These are phyloP conservation scores for Protosalanx chinensis DNA, from an alignment of 2,797 vertebrate genomes.

Conservation along the genomic window DNA sequence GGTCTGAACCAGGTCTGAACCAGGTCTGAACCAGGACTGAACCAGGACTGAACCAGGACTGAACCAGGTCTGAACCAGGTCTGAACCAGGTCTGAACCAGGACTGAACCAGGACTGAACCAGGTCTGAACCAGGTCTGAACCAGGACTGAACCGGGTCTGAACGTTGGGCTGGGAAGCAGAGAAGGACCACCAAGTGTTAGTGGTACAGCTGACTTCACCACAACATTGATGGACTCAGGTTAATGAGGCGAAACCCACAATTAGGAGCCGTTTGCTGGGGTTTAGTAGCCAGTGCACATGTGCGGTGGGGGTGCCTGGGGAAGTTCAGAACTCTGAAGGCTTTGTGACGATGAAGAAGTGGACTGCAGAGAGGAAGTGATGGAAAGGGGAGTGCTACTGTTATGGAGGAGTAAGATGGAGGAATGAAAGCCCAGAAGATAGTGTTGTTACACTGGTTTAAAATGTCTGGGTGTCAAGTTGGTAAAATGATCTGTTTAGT, in stretches of 20 bases:
- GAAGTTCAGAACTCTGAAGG: neutral
- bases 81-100: too few species aligned
- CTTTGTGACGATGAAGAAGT: neutral
- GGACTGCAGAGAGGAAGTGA: conserved; percentile 12
- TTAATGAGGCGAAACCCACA: conserved; percentile 26
- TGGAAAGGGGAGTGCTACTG: conserved; percentile 5
- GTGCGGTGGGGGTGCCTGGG: neutral
- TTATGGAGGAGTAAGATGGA: conserved; percentile 12
- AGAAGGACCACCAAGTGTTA: neutral
- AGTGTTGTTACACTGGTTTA: conserved; percentile 56
- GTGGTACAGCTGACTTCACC: neutral
- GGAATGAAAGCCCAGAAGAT: conserved; percentile 52
- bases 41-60: too few species aligned
- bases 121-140: too few species aligned
- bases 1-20: too few species aligned
- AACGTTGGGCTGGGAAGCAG: conserved; percentile 14
- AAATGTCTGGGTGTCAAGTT: conserved; percentile 51
- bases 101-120: too few species aligned
- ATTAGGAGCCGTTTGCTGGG: conserved; percentile 1
- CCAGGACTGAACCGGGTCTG: neutral
- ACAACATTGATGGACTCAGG: neutral
- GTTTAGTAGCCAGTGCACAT: neutral
- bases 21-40: too few species aligned
- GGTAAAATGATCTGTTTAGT: conserved; percentile 46
- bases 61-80: too few species aligned